A percentile compares a stretch with the other conserved stretches of the same genome.
Evolutionary conservation across 2,113 vertebrate genomes (phyloP).

Genomic region (Craseonycteris thonglongyai): DNA sequence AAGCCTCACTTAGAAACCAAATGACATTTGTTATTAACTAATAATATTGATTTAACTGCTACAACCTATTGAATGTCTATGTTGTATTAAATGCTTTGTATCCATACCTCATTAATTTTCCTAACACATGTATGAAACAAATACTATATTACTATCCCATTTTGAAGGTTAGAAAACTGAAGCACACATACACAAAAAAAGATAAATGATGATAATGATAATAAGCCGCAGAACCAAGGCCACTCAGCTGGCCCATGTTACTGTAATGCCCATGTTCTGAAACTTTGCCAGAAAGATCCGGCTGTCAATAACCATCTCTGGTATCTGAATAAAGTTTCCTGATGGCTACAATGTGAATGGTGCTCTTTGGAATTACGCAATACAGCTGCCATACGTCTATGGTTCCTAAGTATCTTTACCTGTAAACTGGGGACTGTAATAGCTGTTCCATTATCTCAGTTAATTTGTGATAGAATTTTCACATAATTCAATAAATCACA

Average conservation of each 20-base stretch:
- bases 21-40: not conserved
- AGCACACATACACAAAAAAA: no score
- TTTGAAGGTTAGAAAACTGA: not conserved
- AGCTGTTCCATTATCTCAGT: not conserved
- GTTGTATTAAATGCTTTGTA: not conserved
- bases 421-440: not conserved
- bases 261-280: not conserved
- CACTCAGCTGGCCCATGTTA: not conserved
- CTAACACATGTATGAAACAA: not conserved
- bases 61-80: not conserved
- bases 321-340: not conserved
- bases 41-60: not conserved
- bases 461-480: not conserved
- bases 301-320: not conserved
- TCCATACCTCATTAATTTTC: not conserved
- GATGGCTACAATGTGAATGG: fast-evolving
- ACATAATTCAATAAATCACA: not conserved
- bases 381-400: not conserved
- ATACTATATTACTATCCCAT: fast-evolving
- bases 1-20: not conserved
- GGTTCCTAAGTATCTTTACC: not conserved
- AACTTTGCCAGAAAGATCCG: not conserved
- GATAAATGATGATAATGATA: no score
- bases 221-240: not conserved
- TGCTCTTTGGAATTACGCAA: not conserved